Conservation (phyloP, 2,888 invertebrate genomes). For the Lottia gigantea region DNA sequence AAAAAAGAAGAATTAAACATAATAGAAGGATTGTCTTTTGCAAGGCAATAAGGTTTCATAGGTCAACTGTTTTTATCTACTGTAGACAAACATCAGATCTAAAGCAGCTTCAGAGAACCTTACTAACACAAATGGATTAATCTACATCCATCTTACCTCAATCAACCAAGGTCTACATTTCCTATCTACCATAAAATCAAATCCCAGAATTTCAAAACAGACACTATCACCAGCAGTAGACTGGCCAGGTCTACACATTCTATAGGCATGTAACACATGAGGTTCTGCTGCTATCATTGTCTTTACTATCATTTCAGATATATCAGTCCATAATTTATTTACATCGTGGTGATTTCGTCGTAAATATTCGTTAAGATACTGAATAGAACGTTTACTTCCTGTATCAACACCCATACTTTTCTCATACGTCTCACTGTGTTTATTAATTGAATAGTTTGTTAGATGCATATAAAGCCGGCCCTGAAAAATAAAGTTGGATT, state of each 20-base stretch:
- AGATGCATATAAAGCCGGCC: constrained; percentile 67
- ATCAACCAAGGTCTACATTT: constrained; percentile 68
- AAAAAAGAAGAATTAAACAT: no score
- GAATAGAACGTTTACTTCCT: constrained; percentile 66
- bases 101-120: no score
- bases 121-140: no score
- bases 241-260: constrained; percentile 68
- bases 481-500: constrained; percentile 43
- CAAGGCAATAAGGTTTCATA: no score
- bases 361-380: constrained; percentile 65
- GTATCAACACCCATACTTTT: constrained; percentile 57
- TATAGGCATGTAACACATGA: constrained; percentile 66
- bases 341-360: constrained; percentile 63
- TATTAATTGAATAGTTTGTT: constrained; percentile 69
- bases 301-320: constrained; percentile 66
- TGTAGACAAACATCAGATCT: no score
- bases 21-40: no score
- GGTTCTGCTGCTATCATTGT: constrained; percentile 65
- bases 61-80: no score
- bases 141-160: constrained; percentile 52
- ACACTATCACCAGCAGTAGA: constrained; percentile 63
- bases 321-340: constrained; percentile 62
- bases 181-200: constrained; percentile 67
- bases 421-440: constrained; percentile 66
- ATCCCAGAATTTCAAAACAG: constrained; percentile 68